A percentile compares a stretch with the other conserved stretches of the same genome.
These are phyloP conservation scores for Ips typographus DNA, from an alignment of 1,140 invertebrate genomes.

Conservation along the genomic window DNA sequence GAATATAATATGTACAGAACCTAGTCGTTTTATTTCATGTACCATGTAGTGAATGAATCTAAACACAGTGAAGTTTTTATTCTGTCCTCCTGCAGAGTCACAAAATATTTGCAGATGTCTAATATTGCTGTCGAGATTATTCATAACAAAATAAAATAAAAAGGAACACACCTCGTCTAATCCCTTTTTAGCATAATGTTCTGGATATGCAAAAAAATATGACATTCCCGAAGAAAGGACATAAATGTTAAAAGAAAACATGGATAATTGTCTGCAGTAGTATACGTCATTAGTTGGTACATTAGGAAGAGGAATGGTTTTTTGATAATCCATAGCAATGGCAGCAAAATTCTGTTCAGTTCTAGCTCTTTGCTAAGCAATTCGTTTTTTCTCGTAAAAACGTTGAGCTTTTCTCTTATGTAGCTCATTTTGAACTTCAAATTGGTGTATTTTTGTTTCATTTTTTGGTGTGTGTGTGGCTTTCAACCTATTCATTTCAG, in stretches of 20 bases:
- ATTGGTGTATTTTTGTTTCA: conserved; percentile 3
- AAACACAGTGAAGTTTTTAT: conserved; percentile 46
- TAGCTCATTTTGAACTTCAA: conserved; percentile 8
- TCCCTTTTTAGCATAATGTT: conserved; percentile 17
- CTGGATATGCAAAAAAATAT: conserved; percentile 10
- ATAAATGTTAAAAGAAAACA: conserved; percentile 29
- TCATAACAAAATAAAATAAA: conserved; percentile 40
- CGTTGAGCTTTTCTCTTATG: conserved; percentile 25
- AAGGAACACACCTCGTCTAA: conserved; percentile 24
- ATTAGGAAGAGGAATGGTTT: conserved; percentile 23
- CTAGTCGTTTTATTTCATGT: conserved; percentile 22
- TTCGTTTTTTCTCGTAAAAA: conserved; percentile 40
- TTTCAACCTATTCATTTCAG: conserved; percentile 7
- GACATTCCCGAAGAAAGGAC: conserved; percentile 3
- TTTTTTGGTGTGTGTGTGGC: not conserved
- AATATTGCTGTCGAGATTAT: conserved; percentile 28
- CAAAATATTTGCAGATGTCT: conserved; percentile 40
- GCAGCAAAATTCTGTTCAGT: conserved; percentile 26
- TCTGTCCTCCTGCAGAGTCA: conserved; percentile 43
- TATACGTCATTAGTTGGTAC: conserved; percentile 33
- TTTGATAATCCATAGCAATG: conserved; percentile 31
- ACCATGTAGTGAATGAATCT: conserved; percentile 24
- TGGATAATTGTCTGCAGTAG: conserved; percentile 28
- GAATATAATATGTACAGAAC: conserved; percentile 31
- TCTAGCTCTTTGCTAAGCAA: conserved; percentile 18